Evolutionary conservation across 92 coral and sea anemone species (phyloP), one percentile per base, ranked within the genome.

Genomic region (Desmophyllum pertusum): DNA sequence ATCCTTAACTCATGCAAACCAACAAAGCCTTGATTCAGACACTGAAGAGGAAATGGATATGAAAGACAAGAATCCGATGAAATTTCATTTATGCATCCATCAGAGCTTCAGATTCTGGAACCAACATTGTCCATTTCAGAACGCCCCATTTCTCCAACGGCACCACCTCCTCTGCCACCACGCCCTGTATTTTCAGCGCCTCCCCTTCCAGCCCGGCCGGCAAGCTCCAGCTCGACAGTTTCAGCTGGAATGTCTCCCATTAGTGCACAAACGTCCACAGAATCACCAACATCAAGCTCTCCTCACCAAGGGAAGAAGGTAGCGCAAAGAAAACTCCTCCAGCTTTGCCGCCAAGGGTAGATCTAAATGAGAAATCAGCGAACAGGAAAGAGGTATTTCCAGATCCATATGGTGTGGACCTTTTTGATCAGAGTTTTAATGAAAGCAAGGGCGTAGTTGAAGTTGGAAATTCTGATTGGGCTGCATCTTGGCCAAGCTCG

Each of bases 131-230:
- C 84, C 21, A 36, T 69, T 36, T 77, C 55, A 17, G 85, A 71
- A 30, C 71, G 92, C 55, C 78, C 88, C 29, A 5, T 51, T 14
- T 97, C 99, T 43, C 97, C 99, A 18, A 84, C 80, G 63, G 95
- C 76, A 7, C 98, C 99, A 4, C 99, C 99, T 68, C 98, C 99
- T 10, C 97, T 97, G 1, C 99, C 99, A 45, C 99, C 99, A 75
- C 90, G 99, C 77, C 92, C 93, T 17, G 83, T 51, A 76, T 78
- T 83, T 23, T 86, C 91, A 23, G 89, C 95, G 40, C 99, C 99
- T n/a, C 89, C 94, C 19, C 98, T 97, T 51, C 99, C 99, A 42
- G 96, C 98, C 53, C 84, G 99, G 23, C 99, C 99, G 25, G 67
- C 89, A 21, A 79, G 86, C 75, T 73, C 52, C 19, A 80, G 61